Evolutionary conservation across 1,140 invertebrate species (phyloP).

Genomic region (Aporrectodea caliginosa): DNA sequence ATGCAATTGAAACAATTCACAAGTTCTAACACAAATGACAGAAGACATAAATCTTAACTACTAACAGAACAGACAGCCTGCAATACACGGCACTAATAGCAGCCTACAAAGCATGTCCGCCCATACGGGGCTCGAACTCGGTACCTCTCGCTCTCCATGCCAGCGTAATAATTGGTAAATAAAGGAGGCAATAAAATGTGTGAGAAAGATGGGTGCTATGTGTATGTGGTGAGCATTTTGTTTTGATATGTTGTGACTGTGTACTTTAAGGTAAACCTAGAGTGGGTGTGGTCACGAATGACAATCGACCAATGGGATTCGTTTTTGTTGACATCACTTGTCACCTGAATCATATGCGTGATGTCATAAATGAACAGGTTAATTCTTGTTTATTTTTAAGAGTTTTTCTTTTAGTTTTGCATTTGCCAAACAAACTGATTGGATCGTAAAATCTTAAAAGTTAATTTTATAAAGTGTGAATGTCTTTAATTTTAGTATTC

Average conservation of each 20-base stretch:
- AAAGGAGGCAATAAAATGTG: not conserved
- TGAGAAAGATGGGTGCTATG: not conserved
- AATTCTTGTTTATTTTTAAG: slow-evolving; percentile 16
- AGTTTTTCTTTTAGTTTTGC: not conserved
- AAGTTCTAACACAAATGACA: no score
- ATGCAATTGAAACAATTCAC: no score
- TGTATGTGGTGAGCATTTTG: not conserved
- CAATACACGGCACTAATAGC: not conserved
- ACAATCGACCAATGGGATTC: slow-evolving; percentile 44
- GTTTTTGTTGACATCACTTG: slow-evolving; percentile 41
- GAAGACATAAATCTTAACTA: no score
- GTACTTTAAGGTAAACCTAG: slow-evolving; percentile 46
- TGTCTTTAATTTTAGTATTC: no score
- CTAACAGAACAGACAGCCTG: no score
- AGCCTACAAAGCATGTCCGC: not conserved
- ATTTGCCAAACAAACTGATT: no score
- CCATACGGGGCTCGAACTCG: not conserved
- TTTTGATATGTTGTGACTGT: slow-evolving; percentile 10
- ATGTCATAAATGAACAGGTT: slow-evolving; percentile 43
- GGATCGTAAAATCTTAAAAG: no score
- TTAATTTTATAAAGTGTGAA: no score
- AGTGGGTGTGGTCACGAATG: slow-evolving; percentile 42
- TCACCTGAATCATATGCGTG: slow-evolving; percentile 38
- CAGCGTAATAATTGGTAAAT: not conserved
- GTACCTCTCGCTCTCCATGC: not conserved